These are phyloP conservation scores for Catagonus wagneri DNA, from an alignment of 2,113 vertebrate genomes.

Conservation along the genomic window DNA sequence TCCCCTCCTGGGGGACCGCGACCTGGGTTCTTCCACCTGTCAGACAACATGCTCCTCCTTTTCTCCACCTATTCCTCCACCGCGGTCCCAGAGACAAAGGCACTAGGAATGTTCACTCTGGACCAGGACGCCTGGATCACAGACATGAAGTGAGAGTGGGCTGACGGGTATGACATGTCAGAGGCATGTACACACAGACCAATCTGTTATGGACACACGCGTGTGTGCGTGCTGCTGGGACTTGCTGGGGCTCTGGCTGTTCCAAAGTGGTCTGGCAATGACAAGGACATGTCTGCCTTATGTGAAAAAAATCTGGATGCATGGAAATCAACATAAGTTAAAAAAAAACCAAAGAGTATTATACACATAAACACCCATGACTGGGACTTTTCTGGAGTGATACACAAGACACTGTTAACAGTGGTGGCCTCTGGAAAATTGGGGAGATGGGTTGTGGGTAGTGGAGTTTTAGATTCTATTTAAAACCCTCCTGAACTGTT, in stretches of 20 bases:
- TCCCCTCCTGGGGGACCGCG: background rate
- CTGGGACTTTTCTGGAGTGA: background rate
- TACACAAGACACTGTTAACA: background rate
- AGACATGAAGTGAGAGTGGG: background rate
- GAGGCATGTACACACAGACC: background rate
- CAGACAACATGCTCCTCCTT: background rate
- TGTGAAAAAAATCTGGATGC: background rate
- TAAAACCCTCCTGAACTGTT: constrained; percentile 33
- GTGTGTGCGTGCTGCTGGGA: background rate
- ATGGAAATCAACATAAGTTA: background rate
- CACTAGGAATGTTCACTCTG: background rate
- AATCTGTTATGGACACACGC: rapidly evolving
- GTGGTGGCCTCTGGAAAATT: background rate
- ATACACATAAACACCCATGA: background rate
- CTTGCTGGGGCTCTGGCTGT: background rate
- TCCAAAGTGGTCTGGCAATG: background rate
- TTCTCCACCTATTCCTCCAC: background rate
- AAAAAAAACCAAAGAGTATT: background rate
- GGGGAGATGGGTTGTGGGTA: background rate
- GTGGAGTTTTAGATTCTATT: constrained; percentile 45
- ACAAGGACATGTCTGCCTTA: background rate
- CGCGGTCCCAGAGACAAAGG: background rate
- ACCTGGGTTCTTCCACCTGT: background rate
- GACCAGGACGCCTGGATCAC: background rate
- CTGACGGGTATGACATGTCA: background rate